Conservation (phyloP, 2,888 invertebrate species). For the Auanema sp. region DNA sequence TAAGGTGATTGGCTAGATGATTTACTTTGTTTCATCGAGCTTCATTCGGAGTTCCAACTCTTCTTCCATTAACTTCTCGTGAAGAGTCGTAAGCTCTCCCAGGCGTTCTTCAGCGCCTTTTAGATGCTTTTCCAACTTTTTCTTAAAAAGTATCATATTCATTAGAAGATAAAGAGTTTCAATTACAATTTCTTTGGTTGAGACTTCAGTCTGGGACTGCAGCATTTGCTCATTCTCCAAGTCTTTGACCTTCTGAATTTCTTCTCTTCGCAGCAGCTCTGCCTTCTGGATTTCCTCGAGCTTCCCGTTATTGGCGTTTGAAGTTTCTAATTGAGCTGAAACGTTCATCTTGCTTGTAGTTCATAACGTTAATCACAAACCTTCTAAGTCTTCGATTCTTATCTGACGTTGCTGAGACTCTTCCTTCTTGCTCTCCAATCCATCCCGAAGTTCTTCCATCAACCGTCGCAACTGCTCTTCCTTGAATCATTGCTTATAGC, state of each 20-base stretch:
- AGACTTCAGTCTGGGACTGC: too few relatives aligned
- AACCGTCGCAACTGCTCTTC: not conserved
- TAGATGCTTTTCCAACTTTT: not conserved
- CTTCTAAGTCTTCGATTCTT: too few relatives aligned
- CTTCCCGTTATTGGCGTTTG: not conserved
- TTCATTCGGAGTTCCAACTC: slow-evolving; percentile 27
- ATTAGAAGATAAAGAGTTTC: too few relatives aligned
- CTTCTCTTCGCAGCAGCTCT: not conserved
- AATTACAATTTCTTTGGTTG: too few relatives aligned
- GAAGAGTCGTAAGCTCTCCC: slow-evolving; percentile 33
- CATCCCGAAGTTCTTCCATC: too few relatives aligned
- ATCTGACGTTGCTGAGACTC: too few relatives aligned
- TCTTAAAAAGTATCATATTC: too few relatives aligned
- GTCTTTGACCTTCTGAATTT: not conserved
- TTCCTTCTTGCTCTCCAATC: too few relatives aligned
- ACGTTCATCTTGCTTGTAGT: not conserved
- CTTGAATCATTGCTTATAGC: not conserved
- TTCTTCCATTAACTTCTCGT: slow-evolving; percentile 35
- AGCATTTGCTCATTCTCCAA: not conserved
- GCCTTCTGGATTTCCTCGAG: slow-evolving; percentile 6
- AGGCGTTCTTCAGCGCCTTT: slow-evolving; percentile 26
- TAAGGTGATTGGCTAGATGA: not conserved
- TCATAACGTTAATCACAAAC: not conserved
- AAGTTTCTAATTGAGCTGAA: slow-evolving; percentile 1
- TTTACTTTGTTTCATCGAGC: slow-evolving; percentile 18